A percentile compares a stretch with the other conserved stretches of the same genome.
Conservation (phyloP, 2,888 invertebrate species). For the Amorpha juglandis region DNA sequence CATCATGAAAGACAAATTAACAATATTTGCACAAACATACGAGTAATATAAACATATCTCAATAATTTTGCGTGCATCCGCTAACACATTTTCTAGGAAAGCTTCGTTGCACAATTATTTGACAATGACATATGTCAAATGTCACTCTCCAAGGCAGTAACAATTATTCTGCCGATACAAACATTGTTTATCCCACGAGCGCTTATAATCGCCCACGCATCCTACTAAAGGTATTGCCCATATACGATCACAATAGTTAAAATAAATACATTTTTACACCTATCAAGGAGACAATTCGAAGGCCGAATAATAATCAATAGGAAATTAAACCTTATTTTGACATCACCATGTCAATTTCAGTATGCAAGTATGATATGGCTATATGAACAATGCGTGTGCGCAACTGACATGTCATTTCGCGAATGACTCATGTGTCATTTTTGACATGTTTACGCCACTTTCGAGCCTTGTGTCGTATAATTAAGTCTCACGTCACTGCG, state of each 20-base stretch:
- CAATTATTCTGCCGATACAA: slow-evolving; percentile 17
- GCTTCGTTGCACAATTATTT: slow-evolving; percentile 2
- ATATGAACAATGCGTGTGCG: no score
- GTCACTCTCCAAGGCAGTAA: slow-evolving; percentile 18
- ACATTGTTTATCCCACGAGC: slow-evolving; percentile 33
- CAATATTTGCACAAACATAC: no score
- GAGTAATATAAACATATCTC: not conserved
- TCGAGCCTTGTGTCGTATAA: slow-evolving; percentile 39
- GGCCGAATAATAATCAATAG: not conserved
- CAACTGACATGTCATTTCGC: slow-evolving; percentile 15
- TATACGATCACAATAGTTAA: slow-evolving; percentile 34
- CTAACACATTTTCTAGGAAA: slow-evolving; percentile 1
- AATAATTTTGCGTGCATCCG: not conserved
- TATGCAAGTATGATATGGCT: no score
- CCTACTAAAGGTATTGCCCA: slow-evolving; percentile 27
- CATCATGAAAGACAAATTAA: no score
- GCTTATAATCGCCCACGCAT: slow-evolving; percentile 22
- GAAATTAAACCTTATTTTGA: not conserved
- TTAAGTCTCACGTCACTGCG: slow-evolving; percentile 34
- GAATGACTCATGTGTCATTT: slow-evolving; percentile 19
- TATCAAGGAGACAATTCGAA: slow-evolving; percentile 49
- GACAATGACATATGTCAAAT: slow-evolving; percentile 20
- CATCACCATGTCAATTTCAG: not conserved
- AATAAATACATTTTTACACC: slow-evolving; percentile 55
- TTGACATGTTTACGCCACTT: slow-evolving; percentile 24